Base-by-base conservation (phyloP, 92 coral and sea anemone genomes). In the Parazoanthus darwini region DNA sequence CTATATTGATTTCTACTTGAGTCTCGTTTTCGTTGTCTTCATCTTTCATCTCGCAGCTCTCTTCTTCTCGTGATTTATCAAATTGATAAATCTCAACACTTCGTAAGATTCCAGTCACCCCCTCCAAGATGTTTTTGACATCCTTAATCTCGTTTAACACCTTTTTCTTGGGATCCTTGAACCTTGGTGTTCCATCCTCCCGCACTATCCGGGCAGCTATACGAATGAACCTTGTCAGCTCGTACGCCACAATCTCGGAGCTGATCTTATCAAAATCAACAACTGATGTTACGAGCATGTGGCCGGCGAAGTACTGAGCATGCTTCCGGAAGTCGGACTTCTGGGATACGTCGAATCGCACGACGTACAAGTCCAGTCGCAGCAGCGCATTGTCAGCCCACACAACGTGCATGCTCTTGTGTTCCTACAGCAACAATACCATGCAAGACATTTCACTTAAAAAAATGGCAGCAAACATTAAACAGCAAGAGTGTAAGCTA, bases 351-450 rank as follows among this genome's bases (percentile, higher is more conserved):
- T 79, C 68, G 39, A 50, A 79, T 11, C 83, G 37, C 26, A 79
- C 42, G 37, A 79, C 83, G 68, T 50, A 54, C 16, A 26, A 38
- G 43, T 79, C 83, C 23, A 79, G 44, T 48, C 83, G 66, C 68
- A 79, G 43, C 70, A 79, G 68, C 7, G 83, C 83, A 22, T 79
- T 79, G 43, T 79, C 83, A 29, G 83, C 83, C 83, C 83, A 79
- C 83, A 79, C 83, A 3, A 79, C 68, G 42, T 79, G 83, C 83
- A 79, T 79, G 70, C 83, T 79, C 42, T 79, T 79, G 83, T 79
- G 83, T 79, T 79, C 83, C 83, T 79, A 29, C n/a, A 29, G 56
- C 51, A 18, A 15, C 0, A 20, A 38, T 15, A 79, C 18, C 26
- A 50, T 18, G 22, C 4, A 63, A 63, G 26, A 63, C 59, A 54